These are phyloP conservation scores for Tipula helvola DNA, from an alignment of 2,888 invertebrate genomes.

Conservation along the genomic window DNA sequence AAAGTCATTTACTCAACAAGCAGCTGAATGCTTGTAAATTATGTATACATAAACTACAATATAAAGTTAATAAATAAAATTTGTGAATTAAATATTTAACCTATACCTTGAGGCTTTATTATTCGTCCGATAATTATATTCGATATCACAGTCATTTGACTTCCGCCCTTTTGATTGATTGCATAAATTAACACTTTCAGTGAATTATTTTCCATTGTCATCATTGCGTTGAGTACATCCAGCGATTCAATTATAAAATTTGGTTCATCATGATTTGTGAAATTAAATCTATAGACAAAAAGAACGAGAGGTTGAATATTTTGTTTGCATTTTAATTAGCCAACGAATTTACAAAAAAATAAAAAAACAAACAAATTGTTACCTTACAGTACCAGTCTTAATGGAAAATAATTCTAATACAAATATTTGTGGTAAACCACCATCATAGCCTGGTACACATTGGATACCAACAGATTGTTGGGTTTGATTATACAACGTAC, in stretches of 20 bases:
- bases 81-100: neutral
- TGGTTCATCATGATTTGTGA: conserved; percentile 34
- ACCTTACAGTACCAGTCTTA: conserved; percentile 15
- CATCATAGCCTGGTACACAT: conserved; percentile 66
- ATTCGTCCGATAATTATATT: neutral
- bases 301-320: neutral
- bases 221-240: conserved; percentile 45
- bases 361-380: neutral
- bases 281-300: conserved; percentile 31
- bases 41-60: neutral
- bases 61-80: neutral
- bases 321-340: neutral
- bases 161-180: conserved; percentile 70
- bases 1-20: neutral
- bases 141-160: conserved; percentile 28
- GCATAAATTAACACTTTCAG: conserved; percentile 66
- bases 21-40: neutral
- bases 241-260: conserved; percentile 25
- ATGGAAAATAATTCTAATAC: conserved; percentile 49
- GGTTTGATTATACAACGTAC: conserved; percentile 64
- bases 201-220: conserved; percentile 58
- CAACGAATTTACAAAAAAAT: neutral
- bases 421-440: conserved; percentile 67
- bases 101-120: neutral
- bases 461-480: conserved; percentile 54